Evolutionary conservation across 2,888 invertebrate species (phyloP).

Genomic region (Eupeodes latifasciatus): DNA sequence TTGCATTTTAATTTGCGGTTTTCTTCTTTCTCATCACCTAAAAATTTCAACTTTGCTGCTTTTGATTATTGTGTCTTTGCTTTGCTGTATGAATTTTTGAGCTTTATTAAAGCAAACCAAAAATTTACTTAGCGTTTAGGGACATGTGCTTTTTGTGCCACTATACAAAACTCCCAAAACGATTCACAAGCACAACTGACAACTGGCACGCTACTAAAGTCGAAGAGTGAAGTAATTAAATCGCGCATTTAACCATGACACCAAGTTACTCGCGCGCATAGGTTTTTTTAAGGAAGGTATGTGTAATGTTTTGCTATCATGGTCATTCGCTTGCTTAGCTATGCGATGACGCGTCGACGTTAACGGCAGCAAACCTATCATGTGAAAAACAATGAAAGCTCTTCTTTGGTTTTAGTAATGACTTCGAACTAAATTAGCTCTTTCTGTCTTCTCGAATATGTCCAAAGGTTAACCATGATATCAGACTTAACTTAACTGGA

Average conservation of each 20-base stretch:
- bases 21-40: conserved; percentile 13
- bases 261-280: conserved; percentile 46
- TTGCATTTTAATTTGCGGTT: conserved; percentile 36
- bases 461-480: no score
- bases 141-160: conserved; percentile 35
- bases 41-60: neutral
- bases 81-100: neutral
- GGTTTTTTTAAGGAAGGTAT: no score
- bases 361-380: neutral
- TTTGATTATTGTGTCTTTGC: neutral
- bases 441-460: neutral
- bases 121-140: conserved; percentile 2
- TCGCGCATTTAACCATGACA: conserved; percentile 61
- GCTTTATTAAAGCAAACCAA: conserved; percentile 55
- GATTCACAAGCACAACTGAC: neutral
- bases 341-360: neutral
- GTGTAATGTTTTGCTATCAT: conserved; percentile 18
- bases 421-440: neutral
- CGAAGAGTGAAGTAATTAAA: conserved; percentile 13
- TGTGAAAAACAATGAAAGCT: conserved; percentile 32
- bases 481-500: neutral
- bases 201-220: conserved; percentile 52
- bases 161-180: conserved; percentile 28
- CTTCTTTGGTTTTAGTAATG: neutral
- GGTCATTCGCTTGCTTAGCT: neutral